Base-by-base conservation (phyloP, 2,888 invertebrate species). In the Tiliacea citrago region DNA sequence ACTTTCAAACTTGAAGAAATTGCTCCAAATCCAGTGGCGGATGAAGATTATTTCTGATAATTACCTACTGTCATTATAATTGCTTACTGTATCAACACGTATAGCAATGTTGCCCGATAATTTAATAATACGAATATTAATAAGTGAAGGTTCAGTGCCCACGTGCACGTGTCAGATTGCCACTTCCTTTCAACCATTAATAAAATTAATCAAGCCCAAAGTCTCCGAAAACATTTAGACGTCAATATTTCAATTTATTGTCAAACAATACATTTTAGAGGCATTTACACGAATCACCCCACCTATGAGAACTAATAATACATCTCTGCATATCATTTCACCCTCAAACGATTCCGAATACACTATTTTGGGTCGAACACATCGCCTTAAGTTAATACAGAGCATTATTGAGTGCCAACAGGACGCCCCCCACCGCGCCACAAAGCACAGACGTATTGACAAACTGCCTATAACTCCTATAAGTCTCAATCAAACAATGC, bases 381-480 rank as follows among this genome's bases (percentile, higher is more conserved):
- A 91, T 92, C 94, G 93, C 89, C 90, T 91, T 88, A 89, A 90
- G 90, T 92, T 90, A 90, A 91, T 91, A 91, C 84, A 86, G 89
- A 87, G 73, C 86, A 85, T 87, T 89, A 88, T 90, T 85, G 87
- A 88, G 90, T 87, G 84, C 90, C 88, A 89, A 90, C 90, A 90
- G 79, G 88, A 86, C 91, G 89, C 93, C 94, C 94, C 87, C 94
- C 93, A 89, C 89, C 62, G 93, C 75, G 90, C 79, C 85, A 91
- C 90, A 92, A 92, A 87, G 89, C 90, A 78, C 88, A 86, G 83
- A 83, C 90, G 93, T 96, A 96, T 96, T 95, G 96, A 96, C 94
- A 95, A 93, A 95, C 93, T 95, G 95, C 95, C 95, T 96, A 96
- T 96, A 96, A 94, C 91, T 94, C 95, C 95, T 96, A 96, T 96